These are phyloP conservation scores for Amblyopsis rosae DNA, from an alignment of 2,113 vertebrate species.

Conservation along the genomic window DNA sequence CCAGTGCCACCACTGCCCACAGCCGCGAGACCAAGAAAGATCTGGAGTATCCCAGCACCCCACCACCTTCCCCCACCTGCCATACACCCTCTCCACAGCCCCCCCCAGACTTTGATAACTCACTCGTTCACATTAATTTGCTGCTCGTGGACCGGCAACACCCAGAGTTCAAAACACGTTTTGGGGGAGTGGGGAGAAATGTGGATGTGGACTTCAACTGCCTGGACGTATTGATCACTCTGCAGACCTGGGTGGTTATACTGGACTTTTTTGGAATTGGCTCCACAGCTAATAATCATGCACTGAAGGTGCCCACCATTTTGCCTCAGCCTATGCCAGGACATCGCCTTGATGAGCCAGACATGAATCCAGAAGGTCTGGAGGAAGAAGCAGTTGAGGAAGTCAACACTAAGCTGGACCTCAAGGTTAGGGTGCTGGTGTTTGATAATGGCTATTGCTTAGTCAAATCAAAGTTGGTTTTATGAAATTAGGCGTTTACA, in stretches of 20 bases:
- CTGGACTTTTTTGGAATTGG: slow-evolving; percentile 98
- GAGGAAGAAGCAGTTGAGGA: slow-evolving; percentile 74
- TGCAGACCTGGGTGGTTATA: slow-evolving; percentile 98
- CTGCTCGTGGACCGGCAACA: slow-evolving; percentile 95
- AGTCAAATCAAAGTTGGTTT: too few species aligned
- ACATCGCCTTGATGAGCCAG: slow-evolving; percentile 53
- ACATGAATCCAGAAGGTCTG: slow-evolving; percentile 23
- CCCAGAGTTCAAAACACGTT: slow-evolving; percentile 86
- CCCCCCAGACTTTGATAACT: slow-evolving; percentile 87
- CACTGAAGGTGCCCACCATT: slow-evolving; percentile 74
- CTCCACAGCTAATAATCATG: slow-evolving; percentile 95
- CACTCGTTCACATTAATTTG: slow-evolving; percentile 93
- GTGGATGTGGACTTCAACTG: slow-evolving; percentile 98
- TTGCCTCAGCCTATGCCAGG: slow-evolving; percentile 65
- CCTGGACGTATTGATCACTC: slow-evolving; percentile 91
- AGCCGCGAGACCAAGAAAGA: slow-evolving; percentile 80
- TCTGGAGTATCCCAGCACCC: slow-evolving; percentile 86
- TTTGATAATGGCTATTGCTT: too few species aligned
- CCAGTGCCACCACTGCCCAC: slow-evolving; percentile 73
- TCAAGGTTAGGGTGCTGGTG: slow-evolving; percentile 82
- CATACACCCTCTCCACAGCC: slow-evolving; percentile 65
- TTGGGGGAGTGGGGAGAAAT: slow-evolving; percentile 82
- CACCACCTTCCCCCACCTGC: slow-evolving; percentile 91
- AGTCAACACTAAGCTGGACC: slow-evolving; percentile 89
- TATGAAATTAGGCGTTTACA: too few species aligned